These are phyloP conservation scores for Eupithecia abbreviata DNA, from an alignment of 2,888 invertebrate genomes.

Conservation along the genomic window DNA sequence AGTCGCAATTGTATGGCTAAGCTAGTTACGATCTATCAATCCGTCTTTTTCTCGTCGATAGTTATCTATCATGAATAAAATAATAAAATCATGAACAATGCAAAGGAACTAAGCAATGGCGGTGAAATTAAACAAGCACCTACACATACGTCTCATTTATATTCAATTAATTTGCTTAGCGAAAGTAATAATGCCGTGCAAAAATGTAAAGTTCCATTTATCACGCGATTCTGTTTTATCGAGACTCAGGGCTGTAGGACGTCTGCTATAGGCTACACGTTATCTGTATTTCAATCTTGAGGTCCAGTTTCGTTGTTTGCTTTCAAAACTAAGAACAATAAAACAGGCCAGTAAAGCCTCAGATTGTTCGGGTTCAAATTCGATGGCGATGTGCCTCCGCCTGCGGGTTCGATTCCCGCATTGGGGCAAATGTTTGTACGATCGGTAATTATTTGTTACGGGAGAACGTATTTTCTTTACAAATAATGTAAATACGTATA, in stretches of 20 bases:
- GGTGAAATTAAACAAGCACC: background rate
- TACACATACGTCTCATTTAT: background rate
- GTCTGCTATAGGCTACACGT: background rate
- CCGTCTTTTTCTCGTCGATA: background rate
- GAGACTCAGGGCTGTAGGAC: background rate
- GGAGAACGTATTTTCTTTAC: too few relatives aligned
- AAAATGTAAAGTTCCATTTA: background rate
- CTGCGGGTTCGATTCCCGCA: too few relatives aligned
- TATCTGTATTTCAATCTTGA: background rate
- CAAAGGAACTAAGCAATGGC: background rate
- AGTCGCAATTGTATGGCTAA: background rate
- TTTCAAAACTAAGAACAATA: too few relatives aligned
- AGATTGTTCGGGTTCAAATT: too few relatives aligned
- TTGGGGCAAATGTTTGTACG: too few relatives aligned
- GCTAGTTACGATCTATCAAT: background rate
- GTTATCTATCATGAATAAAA: background rate
- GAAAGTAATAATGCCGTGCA: conserved; percentile 1
- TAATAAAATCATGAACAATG: background rate
- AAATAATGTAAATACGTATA: too few relatives aligned
- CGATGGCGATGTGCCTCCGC: too few relatives aligned
- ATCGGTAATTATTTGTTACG: too few relatives aligned
- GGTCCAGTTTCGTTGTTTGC: too few relatives aligned
- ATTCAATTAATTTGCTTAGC: background rate
- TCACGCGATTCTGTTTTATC: background rate
- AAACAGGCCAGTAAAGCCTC: too few relatives aligned